phyloP scores from a whole-genome alignment of 2,113 vertebrate species.

The Pantherophis guttatus region DNA sequence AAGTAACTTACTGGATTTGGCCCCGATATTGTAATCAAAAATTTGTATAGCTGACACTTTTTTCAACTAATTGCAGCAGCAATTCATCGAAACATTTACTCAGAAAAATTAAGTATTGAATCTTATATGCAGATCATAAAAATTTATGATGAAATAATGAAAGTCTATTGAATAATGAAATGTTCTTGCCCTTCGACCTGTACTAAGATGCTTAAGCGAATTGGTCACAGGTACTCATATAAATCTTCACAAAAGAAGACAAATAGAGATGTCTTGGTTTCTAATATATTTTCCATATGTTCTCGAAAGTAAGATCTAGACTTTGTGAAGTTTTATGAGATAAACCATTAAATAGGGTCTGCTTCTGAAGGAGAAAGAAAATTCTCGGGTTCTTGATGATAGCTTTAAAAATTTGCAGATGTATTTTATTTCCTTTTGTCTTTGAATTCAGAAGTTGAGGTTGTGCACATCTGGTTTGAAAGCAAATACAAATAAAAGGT shows the following conservation, averaged over 20 bases:
- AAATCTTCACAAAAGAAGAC: conserved; percentile 1
- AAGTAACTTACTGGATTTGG: neutral
- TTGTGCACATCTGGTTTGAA: neutral
- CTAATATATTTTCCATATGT: conserved; percentile 12
- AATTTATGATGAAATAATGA: neutral
- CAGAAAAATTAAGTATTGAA: neutral
- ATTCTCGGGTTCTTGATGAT: neutral
- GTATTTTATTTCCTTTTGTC: neutral
- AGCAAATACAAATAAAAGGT: neutral
- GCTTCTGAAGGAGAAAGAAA: neutral
- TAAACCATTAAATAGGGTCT: neutral
- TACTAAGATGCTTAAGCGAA: neutral
- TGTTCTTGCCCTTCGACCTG: neutral
- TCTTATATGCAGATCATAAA: neutral
- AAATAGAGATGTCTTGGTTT: conserved; percentile 16
- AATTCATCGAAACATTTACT: neutral
- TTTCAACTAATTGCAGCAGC: neutral
- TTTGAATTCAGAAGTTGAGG: neutral
- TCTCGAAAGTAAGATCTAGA: neutral
- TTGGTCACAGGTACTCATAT: neutral
- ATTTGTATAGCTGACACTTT: neutral
- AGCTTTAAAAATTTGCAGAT: neutral
- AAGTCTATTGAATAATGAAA: neutral
- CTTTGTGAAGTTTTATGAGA: neutral
- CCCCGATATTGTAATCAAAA: neutral